Base-by-base conservation (phyloP, 1,140 invertebrate genomes). In the Drosophila nannoptera region DNA sequence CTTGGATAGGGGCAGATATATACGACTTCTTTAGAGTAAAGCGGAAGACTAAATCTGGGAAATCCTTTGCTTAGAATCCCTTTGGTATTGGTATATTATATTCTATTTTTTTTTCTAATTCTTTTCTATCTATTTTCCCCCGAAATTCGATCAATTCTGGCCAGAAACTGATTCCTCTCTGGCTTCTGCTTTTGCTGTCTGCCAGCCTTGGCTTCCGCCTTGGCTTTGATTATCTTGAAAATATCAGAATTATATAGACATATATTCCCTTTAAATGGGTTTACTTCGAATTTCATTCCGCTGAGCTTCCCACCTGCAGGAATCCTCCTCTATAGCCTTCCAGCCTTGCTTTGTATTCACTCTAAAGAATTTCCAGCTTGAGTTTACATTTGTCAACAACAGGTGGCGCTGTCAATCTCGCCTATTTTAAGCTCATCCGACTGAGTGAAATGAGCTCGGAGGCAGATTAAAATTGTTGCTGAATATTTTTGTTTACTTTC, bases 401-500 rank as follows among this genome's bases (percentile, higher is more conserved):
- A 59, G 43, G 55, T 59, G 42, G 32, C 32, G 43, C 45, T 31
- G 38, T 4, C 38, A 43, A 50, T 56, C 45, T 45, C 2, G 33
- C 12, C 32, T 29, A 35, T 35, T 35, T 36, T 7, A 11, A 33
- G n/a, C 32, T 14, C 36, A 56, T 35, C n/a, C 48, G 31, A 63
- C 50, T 69, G 53, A 14, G n/a, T 35, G 35, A 56, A 31, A 45
- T 35, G 6, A 31, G 45, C 46, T 69, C 14, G 45, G 32, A 6
- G 22, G 6, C n/a, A 36, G 49, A 49, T 52, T 52, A 46, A 22
- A 33, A 62, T 29, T 68, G 49, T 62, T 62, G 40, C 45, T 40
- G 38, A 35, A 46, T 32, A 52, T 45, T 43, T 31, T 40, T 22
- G 48, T 31, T 31, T 46, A 64, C 38, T 63, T 81, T 81, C 22